A percentile compares a stretch with the other conserved stretches of the same genome.
phyloP scores from a whole-genome alignment of 2,113 vertebrate genomes.

The Pteruthius melanotis region DNA sequence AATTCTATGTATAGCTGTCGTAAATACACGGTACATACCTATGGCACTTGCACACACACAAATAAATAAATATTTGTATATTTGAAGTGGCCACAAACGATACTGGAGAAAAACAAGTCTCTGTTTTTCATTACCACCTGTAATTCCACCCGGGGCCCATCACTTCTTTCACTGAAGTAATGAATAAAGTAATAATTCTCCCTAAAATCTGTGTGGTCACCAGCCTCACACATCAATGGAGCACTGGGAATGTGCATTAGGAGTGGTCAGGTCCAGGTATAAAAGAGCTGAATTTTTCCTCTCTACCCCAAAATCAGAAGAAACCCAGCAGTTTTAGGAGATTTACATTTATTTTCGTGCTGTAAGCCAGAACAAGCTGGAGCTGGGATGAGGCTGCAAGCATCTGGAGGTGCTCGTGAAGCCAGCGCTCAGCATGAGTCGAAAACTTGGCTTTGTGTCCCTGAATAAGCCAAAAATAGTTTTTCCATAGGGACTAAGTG shows the following conservation, averaged over 20 bases:
- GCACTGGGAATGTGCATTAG: background rate
- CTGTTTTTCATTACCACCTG: background rate
- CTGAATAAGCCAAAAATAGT: background rate
- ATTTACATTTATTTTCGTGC: background rate
- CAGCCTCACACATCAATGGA: background rate
- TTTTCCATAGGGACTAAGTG: background rate
- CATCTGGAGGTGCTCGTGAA: background rate
- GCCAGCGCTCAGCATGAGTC: background rate
- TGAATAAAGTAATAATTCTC: background rate
- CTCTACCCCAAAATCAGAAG: background rate
- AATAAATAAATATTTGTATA: background rate
- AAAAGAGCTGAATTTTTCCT: background rate
- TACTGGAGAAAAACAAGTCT: background rate
- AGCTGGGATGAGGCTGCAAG: background rate
- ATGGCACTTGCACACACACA: background rate
- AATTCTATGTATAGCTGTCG: background rate
- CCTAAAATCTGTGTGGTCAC: background rate
- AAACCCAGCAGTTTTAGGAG: background rate
- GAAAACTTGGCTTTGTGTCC: background rate
- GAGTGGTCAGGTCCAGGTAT: background rate
- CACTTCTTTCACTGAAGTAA: background rate
- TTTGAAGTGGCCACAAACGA: background rate
- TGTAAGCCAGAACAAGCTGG: background rate
- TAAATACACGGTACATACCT: background rate
- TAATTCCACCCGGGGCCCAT: background rate